Evolutionary conservation across 2,113 vertebrate genomes (phyloP).

Genomic region (Circaetus cinerascens): DNA sequence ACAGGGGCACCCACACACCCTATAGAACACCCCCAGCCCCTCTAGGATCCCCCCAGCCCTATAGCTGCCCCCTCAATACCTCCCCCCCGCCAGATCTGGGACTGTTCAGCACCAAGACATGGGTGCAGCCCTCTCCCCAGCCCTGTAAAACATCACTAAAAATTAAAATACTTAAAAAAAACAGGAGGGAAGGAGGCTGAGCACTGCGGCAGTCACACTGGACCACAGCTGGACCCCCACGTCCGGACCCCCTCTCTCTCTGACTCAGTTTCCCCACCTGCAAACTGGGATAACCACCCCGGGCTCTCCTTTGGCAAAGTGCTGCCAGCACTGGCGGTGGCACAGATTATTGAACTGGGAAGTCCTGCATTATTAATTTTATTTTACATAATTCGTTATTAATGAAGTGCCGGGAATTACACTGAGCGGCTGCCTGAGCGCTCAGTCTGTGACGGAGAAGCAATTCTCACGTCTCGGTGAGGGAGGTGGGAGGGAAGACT

Average conservation of each 20-base stretch:
- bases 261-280: neutral
- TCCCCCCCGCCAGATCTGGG: too few relatives aligned
- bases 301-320: neutral
- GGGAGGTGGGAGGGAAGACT: neutral
- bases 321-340: neutral
- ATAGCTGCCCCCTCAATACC: too few relatives aligned
- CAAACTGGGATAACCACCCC: too few relatives aligned
- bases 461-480: neutral
- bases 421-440: neutral
- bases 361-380: neutral
- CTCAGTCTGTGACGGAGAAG: neutral
- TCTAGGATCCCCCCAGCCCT: too few relatives aligned
- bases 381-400: neutral
- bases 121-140: too few relatives aligned
- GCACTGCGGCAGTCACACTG: neutral
- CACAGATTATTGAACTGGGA: neutral
- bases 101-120: too few relatives aligned
- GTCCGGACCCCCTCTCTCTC: neutral
- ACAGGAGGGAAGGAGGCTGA: neutral
- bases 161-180: too few relatives aligned
- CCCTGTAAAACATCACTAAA: neutral
- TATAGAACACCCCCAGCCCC: too few relatives aligned
- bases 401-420: neutral
- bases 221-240: neutral
- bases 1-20: too few relatives aligned